Conservation (phyloP, 2,113 vertebrate genomes). For the Phocoena phocoena region DNA sequence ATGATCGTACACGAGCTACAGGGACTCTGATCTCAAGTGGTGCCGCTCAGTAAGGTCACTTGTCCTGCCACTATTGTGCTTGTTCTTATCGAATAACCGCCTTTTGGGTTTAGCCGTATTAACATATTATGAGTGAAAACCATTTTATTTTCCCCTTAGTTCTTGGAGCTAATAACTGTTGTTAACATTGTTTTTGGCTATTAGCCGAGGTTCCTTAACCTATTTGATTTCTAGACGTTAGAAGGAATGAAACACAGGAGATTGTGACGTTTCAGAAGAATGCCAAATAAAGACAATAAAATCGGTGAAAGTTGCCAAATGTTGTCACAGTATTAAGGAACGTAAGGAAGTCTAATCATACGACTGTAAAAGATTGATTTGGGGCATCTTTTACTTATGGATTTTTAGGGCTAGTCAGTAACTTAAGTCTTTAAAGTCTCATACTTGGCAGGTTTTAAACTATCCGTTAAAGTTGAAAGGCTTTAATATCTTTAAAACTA, state of each 20-base stretch:
- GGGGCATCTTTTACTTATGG: neutral
- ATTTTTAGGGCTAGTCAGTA: neutral
- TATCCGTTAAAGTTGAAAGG: neutral
- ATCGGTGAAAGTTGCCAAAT: neutral
- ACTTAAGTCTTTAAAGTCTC: neutral
- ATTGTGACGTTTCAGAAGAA: neutral
- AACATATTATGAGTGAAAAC: neutral
- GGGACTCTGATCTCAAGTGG: neutral
- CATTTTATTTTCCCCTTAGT: neutral
- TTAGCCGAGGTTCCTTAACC: neutral
- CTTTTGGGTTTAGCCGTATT: no score
- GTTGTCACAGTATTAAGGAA: neutral
- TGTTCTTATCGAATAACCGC: neutral
- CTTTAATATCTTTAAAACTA: neutral
- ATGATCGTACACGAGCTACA: rapidly evolving
- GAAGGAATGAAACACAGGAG: neutral
- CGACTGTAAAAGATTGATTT: no score
- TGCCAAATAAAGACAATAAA: neutral
- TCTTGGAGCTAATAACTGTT: neutral
- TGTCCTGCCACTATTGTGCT: neutral
- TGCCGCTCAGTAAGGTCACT: neutral
- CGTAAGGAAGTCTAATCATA: neutral
- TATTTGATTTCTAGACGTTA: neutral
- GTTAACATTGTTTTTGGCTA: neutral
- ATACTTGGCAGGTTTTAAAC: neutral